Evolutionary conservation across 2,888 invertebrate genomes (phyloP), one percentile per base, ranked within the genome.

Genomic region (Spilarctia lutea): DNA sequence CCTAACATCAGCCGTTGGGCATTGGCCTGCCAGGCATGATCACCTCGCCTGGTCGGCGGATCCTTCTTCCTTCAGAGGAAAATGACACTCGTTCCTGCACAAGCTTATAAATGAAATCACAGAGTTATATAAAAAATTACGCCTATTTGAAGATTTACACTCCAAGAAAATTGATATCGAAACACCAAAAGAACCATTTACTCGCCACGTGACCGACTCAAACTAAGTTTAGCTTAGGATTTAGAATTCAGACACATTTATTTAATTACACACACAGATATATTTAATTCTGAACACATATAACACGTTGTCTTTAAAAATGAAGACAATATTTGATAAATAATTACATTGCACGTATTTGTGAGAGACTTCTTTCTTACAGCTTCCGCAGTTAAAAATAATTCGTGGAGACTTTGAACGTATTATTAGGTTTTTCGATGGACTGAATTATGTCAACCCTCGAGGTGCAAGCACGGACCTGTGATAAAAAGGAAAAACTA

Each of bases 401-500:
- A 30, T 60, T 60, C 0, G 60, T 70, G 11, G 35, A 63, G 0
- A 30, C 42, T 27, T 70, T 18, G 11, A 70, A 63, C 20, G 70
- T 70, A 24, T 70, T n/a, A 30, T 70, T 42, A 0, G 70, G 70
- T 27, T 18, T 18, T 11, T 70, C 70, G 11, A 70, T 30, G 24
- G 39, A 63, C 42, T 42, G 39, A 39, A 70, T 70, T 35, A 70
- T 42, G 11, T 70, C 70, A 20, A 11, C 63, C 20, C 39, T 24
- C 0, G 60, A 63, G 39, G 11, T 63, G 20, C 42, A 63, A 13
- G 60, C 27, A 0, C 60, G 70, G 7, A 70, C 30, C 70, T 70
- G 70, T 60, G 8, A 60, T 30, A 70, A 27, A 13, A 60, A 60
- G 13, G 4, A 30, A 30, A 18, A 30, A 6, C 27, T 30, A 16